Base-by-base conservation (phyloP, 2,888 invertebrate genomes). In the Chrysolina haemoptera region DNA sequence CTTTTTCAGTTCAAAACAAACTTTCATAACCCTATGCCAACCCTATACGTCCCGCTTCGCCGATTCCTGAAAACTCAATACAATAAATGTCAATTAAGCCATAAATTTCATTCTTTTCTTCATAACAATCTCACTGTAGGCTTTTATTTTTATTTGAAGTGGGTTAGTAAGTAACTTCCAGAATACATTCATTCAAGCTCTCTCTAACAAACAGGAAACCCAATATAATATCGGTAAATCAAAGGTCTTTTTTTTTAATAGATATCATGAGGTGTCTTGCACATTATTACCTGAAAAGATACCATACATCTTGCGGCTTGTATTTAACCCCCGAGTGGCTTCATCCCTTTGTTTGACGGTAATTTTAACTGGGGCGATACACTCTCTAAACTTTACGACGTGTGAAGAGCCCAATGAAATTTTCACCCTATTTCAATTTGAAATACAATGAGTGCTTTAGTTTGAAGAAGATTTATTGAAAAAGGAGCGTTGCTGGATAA, bases 371-470 rank as follows among this genome's bases (percentile, higher is more conserved):
- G 81, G 83, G 84, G 82, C 83, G 75, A 75, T 76, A 65, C 65
- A 73, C 70, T 75, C 70, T 67, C 69, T 68, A 71, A 76, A 81
- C 76, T 84, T 84, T 85, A 85, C 83, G 84, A 84, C 82, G 84
- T 85, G 84, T 82, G 82, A 83, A 84, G 82, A 79, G 80, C 68
- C 69, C 73, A 76, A 85, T 86, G 84, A 87, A 87, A 86, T 87
- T 85, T 86, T 85, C 87, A 87, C 87, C 87, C 87, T 84, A 87
- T 86, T 85, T 86, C 82, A 85, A 85, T 85, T 83, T 83, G 78
- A 82, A 80, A 83, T 77, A 82, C 81, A 82, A 82, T 81, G 75
- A 66, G 64, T 75, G 68, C 68, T 76, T 74, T 74, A 76, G 67
- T 64, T 71, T 69, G 74, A 71, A 66, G 73, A 67, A 72, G 77